These are phyloP conservation scores for Delichon dasypus DNA, from an alignment of 2,797 vertebrate species.

Conservation along the genomic window DNA sequence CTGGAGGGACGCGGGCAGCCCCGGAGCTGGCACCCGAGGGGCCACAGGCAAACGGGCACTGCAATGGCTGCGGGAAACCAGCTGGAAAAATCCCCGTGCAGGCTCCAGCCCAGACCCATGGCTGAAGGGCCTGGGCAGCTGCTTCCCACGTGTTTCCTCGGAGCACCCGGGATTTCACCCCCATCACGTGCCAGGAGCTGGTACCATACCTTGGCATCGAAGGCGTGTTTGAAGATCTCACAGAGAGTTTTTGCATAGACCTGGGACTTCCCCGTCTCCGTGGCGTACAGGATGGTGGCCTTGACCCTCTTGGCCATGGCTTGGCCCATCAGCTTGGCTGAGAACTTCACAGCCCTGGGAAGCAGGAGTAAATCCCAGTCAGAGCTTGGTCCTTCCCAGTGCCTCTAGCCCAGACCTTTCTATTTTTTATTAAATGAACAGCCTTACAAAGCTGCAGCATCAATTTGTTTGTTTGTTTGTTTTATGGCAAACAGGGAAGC, in stretches of 20 bases:
- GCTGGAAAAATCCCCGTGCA: background rate
- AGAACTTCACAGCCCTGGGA: conserved; percentile 95
- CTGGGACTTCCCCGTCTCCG: conserved; percentile 95
- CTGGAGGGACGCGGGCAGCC: background rate
- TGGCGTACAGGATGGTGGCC: conserved; percentile 95
- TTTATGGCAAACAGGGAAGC: background rate
- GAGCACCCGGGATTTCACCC: rapidly evolving
- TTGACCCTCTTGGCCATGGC: conserved; percentile 99
- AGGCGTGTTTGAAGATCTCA: conserved; percentile 99
- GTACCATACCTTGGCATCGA: conserved; percentile 90
- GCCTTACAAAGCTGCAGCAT: background rate
- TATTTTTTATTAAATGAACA: background rate
- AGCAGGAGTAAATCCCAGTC: background rate
- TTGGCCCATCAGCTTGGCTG: conserved; percentile 97
- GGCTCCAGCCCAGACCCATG: background rate
- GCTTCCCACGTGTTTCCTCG: background rate
- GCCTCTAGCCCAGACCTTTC: background rate
- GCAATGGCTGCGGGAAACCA: background rate
- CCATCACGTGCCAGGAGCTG: rapidly evolving
- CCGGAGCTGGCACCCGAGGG: background rate
- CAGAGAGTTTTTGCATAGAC: conserved; percentile 97
- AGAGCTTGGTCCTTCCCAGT: background rate
- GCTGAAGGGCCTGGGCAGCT: background rate
- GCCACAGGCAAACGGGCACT: rapidly evolving
- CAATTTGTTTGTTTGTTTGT: background rate